These are phyloP conservation scores for Gadopsis bispinosus DNA, from an alignment of 2,797 vertebrate genomes.

Conservation along the genomic window DNA sequence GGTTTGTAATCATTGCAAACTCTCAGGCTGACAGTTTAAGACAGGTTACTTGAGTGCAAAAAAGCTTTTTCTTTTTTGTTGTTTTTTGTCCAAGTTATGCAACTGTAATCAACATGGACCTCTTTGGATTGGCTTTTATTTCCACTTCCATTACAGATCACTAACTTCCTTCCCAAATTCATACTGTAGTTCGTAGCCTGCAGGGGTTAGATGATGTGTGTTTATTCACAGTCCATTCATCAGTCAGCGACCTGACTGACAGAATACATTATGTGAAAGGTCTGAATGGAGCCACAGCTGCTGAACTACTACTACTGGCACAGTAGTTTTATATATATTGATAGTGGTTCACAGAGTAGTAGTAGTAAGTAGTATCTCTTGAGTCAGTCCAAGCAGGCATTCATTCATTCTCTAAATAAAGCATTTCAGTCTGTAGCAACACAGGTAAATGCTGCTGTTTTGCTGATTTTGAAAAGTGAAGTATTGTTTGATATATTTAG, in stretches of 20 bases:
- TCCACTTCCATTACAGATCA: neutral
- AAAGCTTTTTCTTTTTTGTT: neutral
- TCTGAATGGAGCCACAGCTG: conserved; percentile 2
- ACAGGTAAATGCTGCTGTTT: neutral
- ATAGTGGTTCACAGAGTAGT: conserved; percentile 4
- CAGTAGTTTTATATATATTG: neutral
- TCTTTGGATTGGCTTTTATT: neutral
- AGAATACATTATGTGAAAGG: conserved; percentile 2
- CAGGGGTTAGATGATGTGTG: neutral
- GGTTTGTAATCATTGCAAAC: neutral
- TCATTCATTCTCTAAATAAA: conserved; percentile 10
- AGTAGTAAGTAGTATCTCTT: neutral
- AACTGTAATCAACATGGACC: conserved; percentile 15
- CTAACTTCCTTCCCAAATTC: neutral
- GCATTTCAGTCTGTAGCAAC: neutral
- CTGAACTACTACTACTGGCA: neutral
- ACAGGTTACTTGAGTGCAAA: neutral
- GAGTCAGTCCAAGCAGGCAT: neutral
- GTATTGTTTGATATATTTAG: conserved; percentile 10
- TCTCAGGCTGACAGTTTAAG: neutral
- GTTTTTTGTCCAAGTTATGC: conserved; percentile 16
- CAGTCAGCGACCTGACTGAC: neutral
- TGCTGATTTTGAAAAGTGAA: neutral
- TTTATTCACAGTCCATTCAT: conserved; percentile 8
- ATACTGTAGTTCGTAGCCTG: neutral